A percentile compares a stretch with the other conserved stretches of the same genome.
These are phyloP conservation scores for Lagopus muta DNA, from an alignment of 2,113 vertebrate species.

Conservation along the genomic window DNA sequence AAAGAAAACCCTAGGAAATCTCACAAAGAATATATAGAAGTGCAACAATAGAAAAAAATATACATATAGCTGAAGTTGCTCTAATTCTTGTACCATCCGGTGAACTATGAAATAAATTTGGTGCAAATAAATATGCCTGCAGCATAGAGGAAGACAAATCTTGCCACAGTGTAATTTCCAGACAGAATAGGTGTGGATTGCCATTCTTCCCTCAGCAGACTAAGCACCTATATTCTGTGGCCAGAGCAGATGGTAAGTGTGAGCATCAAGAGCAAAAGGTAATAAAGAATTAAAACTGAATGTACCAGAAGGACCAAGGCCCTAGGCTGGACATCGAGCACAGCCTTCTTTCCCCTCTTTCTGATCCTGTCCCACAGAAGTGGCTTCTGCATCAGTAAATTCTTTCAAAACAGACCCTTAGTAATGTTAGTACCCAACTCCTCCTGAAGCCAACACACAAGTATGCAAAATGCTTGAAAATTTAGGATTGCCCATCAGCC, in stretches of 20 bases:
- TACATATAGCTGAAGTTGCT: background rate
- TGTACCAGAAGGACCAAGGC: background rate
- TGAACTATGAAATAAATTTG: background rate
- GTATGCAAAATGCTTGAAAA: background rate
- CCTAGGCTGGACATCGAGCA: background rate
- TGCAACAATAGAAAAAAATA: background rate
- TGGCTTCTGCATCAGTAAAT: background rate
- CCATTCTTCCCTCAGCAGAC: background rate
- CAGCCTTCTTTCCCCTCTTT: background rate
- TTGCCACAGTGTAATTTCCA: background rate
- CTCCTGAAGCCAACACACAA: background rate
- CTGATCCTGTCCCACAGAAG: background rate
- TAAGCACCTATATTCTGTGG: background rate
- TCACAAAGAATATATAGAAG: background rate
- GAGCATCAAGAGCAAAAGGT: background rate
- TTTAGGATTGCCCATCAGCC: background rate
- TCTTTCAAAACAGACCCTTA: background rate
- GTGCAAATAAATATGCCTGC: background rate
- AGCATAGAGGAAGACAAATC: background rate
- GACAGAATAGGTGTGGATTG: background rate
- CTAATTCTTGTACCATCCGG: background rate
- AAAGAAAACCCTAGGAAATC: background rate
- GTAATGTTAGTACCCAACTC: background rate
- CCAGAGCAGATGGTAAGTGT: background rate
- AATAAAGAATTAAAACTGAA: background rate